These are phyloP conservation scores for Sternotherus odoratus DNA, from an alignment of 2,797 vertebrate genomes.

Conservation along the genomic window DNA sequence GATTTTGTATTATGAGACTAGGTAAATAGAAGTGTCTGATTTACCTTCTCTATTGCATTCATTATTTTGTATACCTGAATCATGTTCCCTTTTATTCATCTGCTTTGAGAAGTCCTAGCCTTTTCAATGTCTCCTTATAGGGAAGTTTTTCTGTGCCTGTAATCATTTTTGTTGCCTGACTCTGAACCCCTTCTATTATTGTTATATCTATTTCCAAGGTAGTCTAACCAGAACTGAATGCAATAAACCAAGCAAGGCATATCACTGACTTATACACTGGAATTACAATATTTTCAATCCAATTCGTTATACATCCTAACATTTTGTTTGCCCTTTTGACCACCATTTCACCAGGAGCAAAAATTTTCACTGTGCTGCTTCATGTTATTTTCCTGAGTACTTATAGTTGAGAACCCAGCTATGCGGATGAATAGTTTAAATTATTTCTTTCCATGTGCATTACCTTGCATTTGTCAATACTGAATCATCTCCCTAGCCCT, in stretches of 20 bases:
- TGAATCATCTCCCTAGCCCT: background rate
- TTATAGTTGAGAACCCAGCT: background rate
- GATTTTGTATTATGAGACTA: background rate
- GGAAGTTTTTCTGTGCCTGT: background rate
- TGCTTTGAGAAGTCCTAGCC: background rate
- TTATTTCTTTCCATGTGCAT: background rate
- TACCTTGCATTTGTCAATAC: constrained; percentile 12
- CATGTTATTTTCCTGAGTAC: background rate
- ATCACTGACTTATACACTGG: background rate
- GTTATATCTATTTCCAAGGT: background rate
- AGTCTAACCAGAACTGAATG: background rate
- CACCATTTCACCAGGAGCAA: background rate
- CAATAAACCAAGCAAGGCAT: background rate
- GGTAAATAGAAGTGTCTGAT: background rate
- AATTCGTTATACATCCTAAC: background rate
- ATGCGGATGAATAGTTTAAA: background rate
- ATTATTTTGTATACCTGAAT: background rate
- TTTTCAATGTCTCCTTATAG: background rate
- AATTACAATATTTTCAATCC: background rate
- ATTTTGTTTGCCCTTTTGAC: background rate
- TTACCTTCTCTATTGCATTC: background rate
- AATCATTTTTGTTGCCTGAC: background rate
- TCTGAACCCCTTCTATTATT: background rate
- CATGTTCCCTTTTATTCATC: background rate
- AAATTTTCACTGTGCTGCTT: background rate